Evolutionary conservation across 2,113 vertebrate species (phyloP), one percentile per base, ranked within the genome.

Genomic region (Cyphomyrus discorhynchus): DNA sequence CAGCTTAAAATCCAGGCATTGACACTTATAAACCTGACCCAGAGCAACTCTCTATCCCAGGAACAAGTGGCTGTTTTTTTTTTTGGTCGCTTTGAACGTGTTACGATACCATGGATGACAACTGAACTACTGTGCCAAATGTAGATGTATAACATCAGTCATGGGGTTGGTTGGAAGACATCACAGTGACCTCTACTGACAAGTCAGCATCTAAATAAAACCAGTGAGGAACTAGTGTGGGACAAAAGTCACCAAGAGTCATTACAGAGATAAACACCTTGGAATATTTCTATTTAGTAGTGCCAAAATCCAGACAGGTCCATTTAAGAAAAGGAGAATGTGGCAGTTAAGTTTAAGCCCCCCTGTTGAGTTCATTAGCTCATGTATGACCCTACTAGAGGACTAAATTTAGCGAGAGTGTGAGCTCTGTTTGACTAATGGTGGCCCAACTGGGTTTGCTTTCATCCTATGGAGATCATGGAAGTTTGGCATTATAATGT

Each of bases 121-220:
- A 42, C 74, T 42, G 74, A 80, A 80, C 35, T 80, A 19, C 35
- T 19, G 35, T 19, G 74, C 35, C 31, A 42, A 19, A 39, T 66
- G 53, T n/a, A 62, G 87, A 62, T 46, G 56, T 56, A 39, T 42
- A 66, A 80, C 15, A 80, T 80, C 17, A 19, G 74, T 80, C 58
- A 53, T 88, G 42, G 10, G 87, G 35, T 15, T 15, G 3, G 17
- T 21, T 88, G 39, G 39, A 42, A 89, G 89, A 70, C 80, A 77
- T 86, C 93, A 91, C 93, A 92, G 91, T 86, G 92, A 94, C 95
- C 94, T 94, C 95, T 94, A 92, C 92, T 93, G 93, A 94, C 47
- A 0, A 3, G 0, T 83, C 90, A 95, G 90, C 93, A 85, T 50
- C 94, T 93, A 77, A 66, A 27, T 21, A 19, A 3, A 87, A 80